These are phyloP conservation scores for Chelonus insularis DNA, from an alignment of 1,140 invertebrate genomes.

Conservation along the genomic window DNA sequence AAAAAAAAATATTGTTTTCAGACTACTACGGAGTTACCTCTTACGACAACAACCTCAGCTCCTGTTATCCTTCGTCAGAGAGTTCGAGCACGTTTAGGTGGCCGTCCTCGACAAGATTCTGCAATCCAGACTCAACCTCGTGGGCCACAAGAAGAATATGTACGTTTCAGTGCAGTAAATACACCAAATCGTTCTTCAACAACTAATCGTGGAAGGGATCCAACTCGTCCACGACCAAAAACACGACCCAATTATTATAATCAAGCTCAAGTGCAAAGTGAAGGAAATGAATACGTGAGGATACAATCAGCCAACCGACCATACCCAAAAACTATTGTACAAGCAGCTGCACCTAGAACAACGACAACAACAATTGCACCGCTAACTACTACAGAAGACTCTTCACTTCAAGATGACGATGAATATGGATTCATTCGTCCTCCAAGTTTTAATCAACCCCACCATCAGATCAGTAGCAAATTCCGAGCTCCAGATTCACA, in stretches of 20 bases:
- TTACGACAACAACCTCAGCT: conserved; percentile 36
- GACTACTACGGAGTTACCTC: conserved; percentile 31
- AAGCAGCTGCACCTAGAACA: conserved; percentile 31
- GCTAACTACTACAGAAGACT: conserved; percentile 23
- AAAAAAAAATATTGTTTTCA: background rate
- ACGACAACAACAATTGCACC: conserved; percentile 27
- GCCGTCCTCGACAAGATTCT: conserved; percentile 44
- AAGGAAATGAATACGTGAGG: conserved; percentile 52
- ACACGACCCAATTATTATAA: conserved; percentile 33
- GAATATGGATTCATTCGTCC: conserved; percentile 52
- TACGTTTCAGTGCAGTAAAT: conserved; percentile 54
- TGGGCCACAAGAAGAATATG: conserved; percentile 52
- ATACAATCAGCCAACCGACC: conserved; percentile 37
- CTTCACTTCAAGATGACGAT: conserved; percentile 33
- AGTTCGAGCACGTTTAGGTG: conserved; percentile 40
- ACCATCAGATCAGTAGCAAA: conserved; percentile 35
- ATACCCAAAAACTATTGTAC: conserved; percentile 30
- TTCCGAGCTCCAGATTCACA: conserved; percentile 31
- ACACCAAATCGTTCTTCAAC: conserved; percentile 27
- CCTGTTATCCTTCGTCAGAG: conserved; percentile 49
- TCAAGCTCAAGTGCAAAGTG: conserved; percentile 46
- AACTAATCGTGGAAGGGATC: conserved; percentile 24
- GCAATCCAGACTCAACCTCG: conserved; percentile 47
- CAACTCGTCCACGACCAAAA: conserved; percentile 36
- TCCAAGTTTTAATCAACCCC: conserved; percentile 43